A percentile compares a stretch with the other conserved stretches of the same genome.
Evolutionary conservation across 1,140 invertebrate species (phyloP).

Genomic region (Drosophila tristis): DNA sequence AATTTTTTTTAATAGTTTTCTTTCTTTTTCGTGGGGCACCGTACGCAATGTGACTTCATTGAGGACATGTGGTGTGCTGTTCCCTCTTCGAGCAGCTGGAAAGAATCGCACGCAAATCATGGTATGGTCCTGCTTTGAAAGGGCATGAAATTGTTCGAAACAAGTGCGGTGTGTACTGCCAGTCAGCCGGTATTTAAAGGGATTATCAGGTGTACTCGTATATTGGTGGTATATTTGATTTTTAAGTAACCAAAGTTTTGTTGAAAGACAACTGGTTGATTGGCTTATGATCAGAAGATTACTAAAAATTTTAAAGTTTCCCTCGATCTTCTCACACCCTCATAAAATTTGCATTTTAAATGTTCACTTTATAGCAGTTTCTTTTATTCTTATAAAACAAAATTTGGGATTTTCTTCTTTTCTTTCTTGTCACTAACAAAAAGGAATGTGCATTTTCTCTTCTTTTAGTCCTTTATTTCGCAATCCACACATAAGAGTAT

Average conservation of each 20-base stretch:
- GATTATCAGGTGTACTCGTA: constrained; percentile 64
- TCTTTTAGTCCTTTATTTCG: too few species aligned
- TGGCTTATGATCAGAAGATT: background rate
- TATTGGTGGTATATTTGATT: constrained; percentile 39
- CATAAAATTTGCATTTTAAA: background rate
- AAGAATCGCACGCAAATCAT: constrained; percentile 62
- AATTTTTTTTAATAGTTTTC: constrained; percentile 64
- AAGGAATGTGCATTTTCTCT: background rate
- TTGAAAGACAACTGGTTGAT: constrained; percentile 1
- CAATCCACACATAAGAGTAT: background rate
- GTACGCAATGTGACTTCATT: constrained; percentile 53
- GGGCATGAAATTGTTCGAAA: constrained; percentile 2
- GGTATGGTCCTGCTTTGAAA: background rate
- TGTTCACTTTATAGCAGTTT: background rate
- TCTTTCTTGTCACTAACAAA: too few species aligned
- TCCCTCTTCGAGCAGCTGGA: constrained; percentile 48
- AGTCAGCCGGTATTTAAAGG: constrained; percentile 22
- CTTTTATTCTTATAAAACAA: constrained; percentile 7
- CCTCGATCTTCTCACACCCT: background rate
- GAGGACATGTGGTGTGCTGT: constrained; percentile 33
- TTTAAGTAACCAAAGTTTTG: constrained; percentile 7
- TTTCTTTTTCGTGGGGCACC: background rate
- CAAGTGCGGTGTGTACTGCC: constrained; percentile 48
- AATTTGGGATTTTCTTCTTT: too few species aligned
- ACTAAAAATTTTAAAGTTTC: background rate